A percentile compares a stretch with the other conserved stretches of the same genome.
Evolutionary conservation across 1,140 invertebrate species (phyloP).

Genomic region (Pseudomyrmex cubaensis): DNA sequence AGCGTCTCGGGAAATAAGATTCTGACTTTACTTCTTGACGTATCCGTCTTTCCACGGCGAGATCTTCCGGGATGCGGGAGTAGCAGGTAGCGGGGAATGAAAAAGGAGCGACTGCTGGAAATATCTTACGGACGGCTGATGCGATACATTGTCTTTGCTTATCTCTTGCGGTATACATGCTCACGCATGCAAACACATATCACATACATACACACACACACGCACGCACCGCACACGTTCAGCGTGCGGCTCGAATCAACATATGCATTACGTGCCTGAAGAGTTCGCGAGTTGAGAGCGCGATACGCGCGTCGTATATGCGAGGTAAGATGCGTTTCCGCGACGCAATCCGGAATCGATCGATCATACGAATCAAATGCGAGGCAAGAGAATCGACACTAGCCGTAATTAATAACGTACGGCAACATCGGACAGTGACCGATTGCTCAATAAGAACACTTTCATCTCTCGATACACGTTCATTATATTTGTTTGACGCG

Average conservation of each 20-base stretch:
- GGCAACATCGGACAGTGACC: constrained; percentile 41
- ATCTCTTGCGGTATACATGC: constrained; percentile 52
- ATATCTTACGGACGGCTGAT: constrained; percentile 70
- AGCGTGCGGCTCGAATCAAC: constrained; percentile 55
- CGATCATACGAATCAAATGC: constrained; percentile 55
- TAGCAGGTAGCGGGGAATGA: constrained; percentile 34
- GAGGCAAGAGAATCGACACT: constrained; percentile 49
- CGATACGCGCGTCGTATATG: constrained; percentile 19
- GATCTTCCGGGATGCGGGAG: constrained; percentile 63
- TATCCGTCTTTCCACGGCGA: constrained; percentile 64
- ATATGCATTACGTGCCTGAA: constrained; percentile 53
- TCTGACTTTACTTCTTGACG: constrained; percentile 77
- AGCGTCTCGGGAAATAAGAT: constrained; percentile 77
- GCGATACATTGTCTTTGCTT: constrained; percentile 72
- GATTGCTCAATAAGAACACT: constrained; percentile 40
- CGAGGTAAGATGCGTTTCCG: constrained; percentile 18
- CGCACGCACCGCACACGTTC: not conserved
- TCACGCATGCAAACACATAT: too few relatives aligned
- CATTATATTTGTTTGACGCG: constrained; percentile 17
- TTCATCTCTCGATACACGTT: constrained; percentile 33
- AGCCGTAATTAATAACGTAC: constrained; percentile 48
- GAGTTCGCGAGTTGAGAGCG: constrained; percentile 31
- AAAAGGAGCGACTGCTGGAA: constrained; percentile 63
- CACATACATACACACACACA: not conserved
- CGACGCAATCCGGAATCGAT: constrained; percentile 12